Conservation (phyloP, 2,113 vertebrate species). For the Amazona vittata region DNA sequence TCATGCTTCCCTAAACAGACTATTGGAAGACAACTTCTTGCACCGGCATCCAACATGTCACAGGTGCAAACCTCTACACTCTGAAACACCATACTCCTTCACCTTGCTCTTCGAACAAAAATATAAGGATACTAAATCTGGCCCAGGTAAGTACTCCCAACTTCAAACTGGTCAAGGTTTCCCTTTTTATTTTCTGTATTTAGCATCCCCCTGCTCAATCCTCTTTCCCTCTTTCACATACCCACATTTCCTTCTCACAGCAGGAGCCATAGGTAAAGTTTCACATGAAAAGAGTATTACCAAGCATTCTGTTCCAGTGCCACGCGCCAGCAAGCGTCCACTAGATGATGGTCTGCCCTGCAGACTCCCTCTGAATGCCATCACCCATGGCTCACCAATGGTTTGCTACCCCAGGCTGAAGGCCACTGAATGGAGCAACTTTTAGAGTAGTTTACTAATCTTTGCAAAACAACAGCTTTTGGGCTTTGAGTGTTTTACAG, state of each 20-base stretch:
- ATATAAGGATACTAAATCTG: neutral
- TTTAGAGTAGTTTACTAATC: neutral
- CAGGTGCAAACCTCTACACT: neutral
- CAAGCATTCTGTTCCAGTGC: neutral
- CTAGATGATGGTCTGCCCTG: neutral
- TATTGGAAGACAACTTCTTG: neutral
- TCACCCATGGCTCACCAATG: neutral
- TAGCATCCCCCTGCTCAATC: neutral
- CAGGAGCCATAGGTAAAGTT: neutral
- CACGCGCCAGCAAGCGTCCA: neutral
- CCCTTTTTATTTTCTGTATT: neutral
- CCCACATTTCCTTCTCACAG: neutral
- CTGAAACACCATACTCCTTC: neutral
- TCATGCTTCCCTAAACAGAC: neutral
- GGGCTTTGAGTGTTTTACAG: neutral
- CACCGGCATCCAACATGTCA: rapidly evolving
- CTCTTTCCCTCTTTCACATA: neutral
- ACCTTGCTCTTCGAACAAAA: neutral
- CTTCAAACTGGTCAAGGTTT: neutral
- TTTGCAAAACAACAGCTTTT: neutral
- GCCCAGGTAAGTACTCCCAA: neutral
- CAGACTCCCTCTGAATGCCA: neutral
- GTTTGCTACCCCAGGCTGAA: neutral
- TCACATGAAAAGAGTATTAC: neutral
- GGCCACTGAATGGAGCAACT: neutral